Percentiles rank a stretch among this genome's conserved stretches.
Evolutionary conservation across 1,140 invertebrate genomes (phyloP).

Genomic region (Bombus breviceps): DNA sequence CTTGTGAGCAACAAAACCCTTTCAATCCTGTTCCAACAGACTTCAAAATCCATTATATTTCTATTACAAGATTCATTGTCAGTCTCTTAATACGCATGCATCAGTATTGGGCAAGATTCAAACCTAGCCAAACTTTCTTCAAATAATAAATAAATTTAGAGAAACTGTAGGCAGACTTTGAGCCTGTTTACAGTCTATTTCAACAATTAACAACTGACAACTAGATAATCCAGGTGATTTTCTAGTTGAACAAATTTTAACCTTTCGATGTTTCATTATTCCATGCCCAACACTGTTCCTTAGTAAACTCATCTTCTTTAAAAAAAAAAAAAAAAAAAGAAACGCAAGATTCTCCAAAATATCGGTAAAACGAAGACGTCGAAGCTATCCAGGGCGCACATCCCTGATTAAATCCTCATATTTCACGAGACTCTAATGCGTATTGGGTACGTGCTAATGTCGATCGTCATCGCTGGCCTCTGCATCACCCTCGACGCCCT

Average conservation of each 20-base stretch:
- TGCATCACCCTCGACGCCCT: slow-evolving; percentile 84
- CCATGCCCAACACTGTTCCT: slow-evolving; percentile 4
- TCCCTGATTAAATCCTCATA: background rate
- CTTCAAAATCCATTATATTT: background rate
- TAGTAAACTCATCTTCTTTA: background rate
- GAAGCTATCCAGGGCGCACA: background rate
- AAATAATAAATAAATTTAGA: background rate
- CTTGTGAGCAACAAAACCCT: slow-evolving; percentile 7
- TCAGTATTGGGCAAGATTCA: slow-evolving; percentile 11
- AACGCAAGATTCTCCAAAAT: background rate
- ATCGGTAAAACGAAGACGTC: background rate
- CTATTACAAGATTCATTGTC: background rate
- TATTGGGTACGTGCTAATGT: slow-evolving; percentile 51
- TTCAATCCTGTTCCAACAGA: slow-evolving; percentile 2
- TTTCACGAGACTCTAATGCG: slow-evolving; percentile 36
- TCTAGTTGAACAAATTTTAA: background rate
- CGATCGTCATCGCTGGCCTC: slow-evolving; percentile 84
- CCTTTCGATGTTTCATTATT: background rate
- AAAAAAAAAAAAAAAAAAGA: too few species aligned
- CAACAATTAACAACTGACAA: slow-evolving; percentile 1
- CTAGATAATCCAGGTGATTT: background rate
- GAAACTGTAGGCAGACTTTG: background rate
- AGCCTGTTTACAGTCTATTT: background rate
- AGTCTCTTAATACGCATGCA: background rate
- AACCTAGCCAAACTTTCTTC: background rate